Base-by-base conservation (phyloP, 2,888 invertebrate genomes). In the Chymomyza procnemis region DNA sequence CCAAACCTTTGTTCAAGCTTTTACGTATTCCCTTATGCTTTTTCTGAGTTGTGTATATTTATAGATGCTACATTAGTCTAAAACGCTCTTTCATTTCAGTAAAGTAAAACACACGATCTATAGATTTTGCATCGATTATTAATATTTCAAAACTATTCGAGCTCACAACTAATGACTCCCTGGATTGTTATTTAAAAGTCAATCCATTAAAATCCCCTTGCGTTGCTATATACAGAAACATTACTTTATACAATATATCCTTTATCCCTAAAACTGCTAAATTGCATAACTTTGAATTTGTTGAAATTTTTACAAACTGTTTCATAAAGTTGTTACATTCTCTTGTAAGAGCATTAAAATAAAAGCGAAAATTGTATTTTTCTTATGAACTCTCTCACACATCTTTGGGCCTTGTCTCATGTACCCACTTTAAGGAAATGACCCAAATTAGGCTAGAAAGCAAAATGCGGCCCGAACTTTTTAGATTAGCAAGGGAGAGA, bases 391-490 rank as follows among this genome's bases (percentile, higher is more conserved):
- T 58, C 55, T 47, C 16, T n/a, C n/a, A n/a, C n/a, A n/a, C n/a
- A 18, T 41, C 19, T 54, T 14, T 18, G 6, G 54, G 18, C 14
- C 19, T 19, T 21, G 1, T 18, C 21, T 21, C 21, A 4, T 22
- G 9, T 41, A 63, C 72, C 74, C 80, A 77, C 85, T 84, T 88
- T 86, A 88, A 84, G 84, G 84, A 84, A 84, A 75, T 87, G 87
- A 86, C 84, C 88, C 75, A 86, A 88, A 86, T 86, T 88, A 83
- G 81, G 57, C 34, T 48, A 69, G 26, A 26, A 54, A n/a, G 19
- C 50, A 50, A 50, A 50, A 50, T 18, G 19, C 50, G 63, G 64
- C 19, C 58, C 55, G 64, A 80, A 85, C 56, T 83, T 82, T 85
- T 76, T 71, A 84, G 85, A 80, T 80, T 80, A 80, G 80, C 83